Evolutionary conservation across 2,888 invertebrate genomes (phyloP), one percentile per base, ranked within the genome.

Genomic region (Noctua fimbriata): DNA sequence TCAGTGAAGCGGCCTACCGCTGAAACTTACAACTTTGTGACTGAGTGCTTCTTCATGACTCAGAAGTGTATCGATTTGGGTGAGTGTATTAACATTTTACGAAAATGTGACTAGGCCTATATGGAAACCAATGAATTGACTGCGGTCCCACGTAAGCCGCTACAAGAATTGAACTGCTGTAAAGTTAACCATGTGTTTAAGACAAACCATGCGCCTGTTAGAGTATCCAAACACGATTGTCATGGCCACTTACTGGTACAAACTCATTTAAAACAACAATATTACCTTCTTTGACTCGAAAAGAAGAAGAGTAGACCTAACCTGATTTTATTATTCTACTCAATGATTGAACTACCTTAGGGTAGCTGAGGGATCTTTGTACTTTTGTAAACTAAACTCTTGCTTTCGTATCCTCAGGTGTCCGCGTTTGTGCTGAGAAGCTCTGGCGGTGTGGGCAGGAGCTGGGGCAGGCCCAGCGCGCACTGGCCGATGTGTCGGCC

Each of bases 11-110:
- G 98, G 24, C 95, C 97, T 3, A 97, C 97, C 0, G 97, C 97
- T 0, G 97, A 97, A 0, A 97, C 97, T 32, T 98, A 98, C 91
- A 98, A 97, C 92, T 99, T 99, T 94, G 98, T 99, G 24, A 99
- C 99, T 0, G 99, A 99, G 93, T 98, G 98, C 91, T 99, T 99
- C 94, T 99, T 98, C 94, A 97, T 99, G 97, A 98, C 99, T 0
- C 99, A 99, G 93, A 98, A 98, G 91, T 98, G 98, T 73, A 97
- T 99, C 76, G 98, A 99, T 93, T 97, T 99, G 75, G 98, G 98
- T 97, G 88, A 90, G 97, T 96, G 0, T 41, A 72, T 60, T 7
- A 58, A 66, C 6, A 3, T 36, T 14, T 47, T n/a, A n/a, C 21
- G 5, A 24, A 3, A 66, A 66, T 66, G 2, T n/a, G 0, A 14